Evolutionary conservation across 2,888 invertebrate genomes (phyloP).

Genomic region (Leucoma salicis): DNA sequence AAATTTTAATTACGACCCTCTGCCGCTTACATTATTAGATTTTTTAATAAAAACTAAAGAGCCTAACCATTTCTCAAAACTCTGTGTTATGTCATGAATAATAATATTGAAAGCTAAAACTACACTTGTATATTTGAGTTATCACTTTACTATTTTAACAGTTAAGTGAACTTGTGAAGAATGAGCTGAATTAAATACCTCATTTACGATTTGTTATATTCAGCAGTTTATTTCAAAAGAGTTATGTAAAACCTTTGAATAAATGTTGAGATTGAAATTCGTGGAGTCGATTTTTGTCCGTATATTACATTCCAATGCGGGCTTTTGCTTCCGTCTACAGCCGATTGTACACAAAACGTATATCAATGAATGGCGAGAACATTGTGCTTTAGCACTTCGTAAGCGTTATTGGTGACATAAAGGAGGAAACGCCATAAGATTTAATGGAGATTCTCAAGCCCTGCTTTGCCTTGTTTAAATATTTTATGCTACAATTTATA

Average conservation of each 20-base stretch:
- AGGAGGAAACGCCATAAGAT: not conserved
- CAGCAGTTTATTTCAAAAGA: too few relatives aligned
- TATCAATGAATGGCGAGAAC: not conserved
- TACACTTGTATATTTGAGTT: too few relatives aligned
- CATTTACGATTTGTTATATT: too few relatives aligned
- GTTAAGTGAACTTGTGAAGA: too few relatives aligned
- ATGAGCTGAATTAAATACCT: too few relatives aligned
- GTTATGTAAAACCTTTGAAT: constrained; percentile 41
- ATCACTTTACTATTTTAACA: too few relatives aligned
- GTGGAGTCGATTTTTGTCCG: constrained; percentile 42
- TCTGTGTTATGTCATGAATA: too few relatives aligned
- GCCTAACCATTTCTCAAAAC: too few relatives aligned
- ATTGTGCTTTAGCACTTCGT: not conserved
- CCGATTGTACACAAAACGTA: not conserved
- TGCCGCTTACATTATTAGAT: too few relatives aligned
- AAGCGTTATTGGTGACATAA: not conserved
- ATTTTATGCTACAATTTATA: constrained; percentile 6
- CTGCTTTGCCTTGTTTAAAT: not conserved
- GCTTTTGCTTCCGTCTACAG: constrained; percentile 1
- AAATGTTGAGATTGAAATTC: constrained; percentile 46
- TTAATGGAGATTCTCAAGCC: not conserved
- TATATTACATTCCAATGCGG: constrained; percentile 7
- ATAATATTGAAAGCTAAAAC: too few relatives aligned
- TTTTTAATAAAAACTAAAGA: too few relatives aligned
- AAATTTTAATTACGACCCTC: too few relatives aligned